phyloP scores from a whole-genome alignment of 2,888 invertebrate species.

The Steinernema carpocapsae region DNA sequence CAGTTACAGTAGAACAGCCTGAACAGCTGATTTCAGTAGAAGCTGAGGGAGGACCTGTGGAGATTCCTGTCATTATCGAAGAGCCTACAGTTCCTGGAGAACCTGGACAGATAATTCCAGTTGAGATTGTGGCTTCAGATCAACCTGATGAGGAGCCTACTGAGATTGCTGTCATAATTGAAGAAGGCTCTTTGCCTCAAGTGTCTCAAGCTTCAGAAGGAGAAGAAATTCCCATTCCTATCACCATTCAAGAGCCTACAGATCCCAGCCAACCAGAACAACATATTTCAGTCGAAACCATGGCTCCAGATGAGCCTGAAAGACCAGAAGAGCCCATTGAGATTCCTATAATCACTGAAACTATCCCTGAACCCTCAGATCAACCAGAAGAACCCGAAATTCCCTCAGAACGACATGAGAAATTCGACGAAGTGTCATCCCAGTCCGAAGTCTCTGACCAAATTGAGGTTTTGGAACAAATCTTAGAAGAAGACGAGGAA shows the following conservation, averaged over 20 bases:
- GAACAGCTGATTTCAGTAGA: background rate
- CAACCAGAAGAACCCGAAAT: background rate
- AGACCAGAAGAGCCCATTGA: slow-evolving; percentile 1
- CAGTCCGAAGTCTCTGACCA: too few relatives aligned
- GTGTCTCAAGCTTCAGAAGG: too few relatives aligned
- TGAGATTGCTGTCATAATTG: background rate
- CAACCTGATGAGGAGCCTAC: background rate
- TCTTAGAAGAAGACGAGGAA: too few relatives aligned
- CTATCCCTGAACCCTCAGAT: background rate
- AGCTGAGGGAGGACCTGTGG: slow-evolving; percentile 35
- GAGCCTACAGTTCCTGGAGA: background rate
- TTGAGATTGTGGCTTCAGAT: background rate
- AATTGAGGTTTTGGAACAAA: slow-evolving; percentile 15
- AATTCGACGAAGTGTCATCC: background rate
- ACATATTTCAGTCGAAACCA: too few relatives aligned
- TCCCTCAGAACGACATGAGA: background rate
- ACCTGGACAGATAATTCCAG: background rate
- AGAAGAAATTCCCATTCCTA: background rate
- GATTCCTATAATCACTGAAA: slow-evolving; percentile 6
- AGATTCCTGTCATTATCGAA: background rate
- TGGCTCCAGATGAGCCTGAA: too few relatives aligned
- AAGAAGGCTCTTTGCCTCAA: background rate
- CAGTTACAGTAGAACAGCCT: background rate
- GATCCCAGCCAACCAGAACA: too few relatives aligned
- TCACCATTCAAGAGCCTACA: background rate